These are phyloP conservation scores for Spinus olivaceus DNA, from an alignment of 2,797 vertebrate species.

Conservation along the genomic window DNA sequence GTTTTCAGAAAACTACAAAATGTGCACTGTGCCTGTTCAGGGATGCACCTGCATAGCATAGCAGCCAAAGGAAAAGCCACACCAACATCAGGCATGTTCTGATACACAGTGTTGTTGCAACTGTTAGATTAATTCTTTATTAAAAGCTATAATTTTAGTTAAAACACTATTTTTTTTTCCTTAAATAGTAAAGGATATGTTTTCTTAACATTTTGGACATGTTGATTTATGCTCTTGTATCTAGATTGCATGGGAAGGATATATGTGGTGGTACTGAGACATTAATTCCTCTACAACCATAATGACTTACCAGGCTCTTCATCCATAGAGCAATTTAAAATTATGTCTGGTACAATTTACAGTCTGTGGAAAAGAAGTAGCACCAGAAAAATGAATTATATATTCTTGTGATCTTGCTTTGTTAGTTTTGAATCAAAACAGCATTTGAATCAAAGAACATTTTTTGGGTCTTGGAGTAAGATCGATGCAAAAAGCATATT, in stretches of 20 bases:
- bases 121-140: neutral
- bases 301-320: neutral
- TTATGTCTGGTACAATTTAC: neutral
- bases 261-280: neutral
- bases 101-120: neutral
- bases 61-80: neutral
- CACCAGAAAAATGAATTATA: neutral
- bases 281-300: conserved; percentile 7
- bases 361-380: neutral
- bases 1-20: neutral
- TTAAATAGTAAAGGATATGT: neutral
- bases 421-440: conserved; percentile 8
- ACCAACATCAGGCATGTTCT: neutral
- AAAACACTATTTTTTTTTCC: neutral
- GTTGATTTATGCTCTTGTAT: neutral
- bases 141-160: neutral
- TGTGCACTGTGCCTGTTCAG: neutral
- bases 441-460: neutral
- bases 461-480: neutral
- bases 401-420: neutral
- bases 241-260: neutral
- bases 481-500: neutral
- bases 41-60: neutral
- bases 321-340: neutral
- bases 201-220: neutral